Evolutionary conservation across 2,888 invertebrate genomes (phyloP).

Genomic region (Ethmia dodecea): DNA sequence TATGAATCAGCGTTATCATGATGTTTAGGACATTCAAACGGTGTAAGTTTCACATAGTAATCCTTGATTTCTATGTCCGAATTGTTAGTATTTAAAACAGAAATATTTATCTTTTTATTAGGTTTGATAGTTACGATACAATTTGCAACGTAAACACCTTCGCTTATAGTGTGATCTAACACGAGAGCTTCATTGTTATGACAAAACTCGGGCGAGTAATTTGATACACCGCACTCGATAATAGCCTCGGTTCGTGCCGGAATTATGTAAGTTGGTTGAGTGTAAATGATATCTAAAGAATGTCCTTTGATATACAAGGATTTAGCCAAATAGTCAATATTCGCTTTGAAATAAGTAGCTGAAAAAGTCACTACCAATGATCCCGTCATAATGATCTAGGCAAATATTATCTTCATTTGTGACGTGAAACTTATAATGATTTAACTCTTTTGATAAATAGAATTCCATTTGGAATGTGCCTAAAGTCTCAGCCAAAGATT

Average conservation of each 20-base stretch:
- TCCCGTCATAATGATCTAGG: background rate
- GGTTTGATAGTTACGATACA: constrained; percentile 16
- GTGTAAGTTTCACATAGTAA: constrained; percentile 1
- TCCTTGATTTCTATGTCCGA: constrained; percentile 8
- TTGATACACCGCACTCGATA: constrained; percentile 10
- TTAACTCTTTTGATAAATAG: background rate
- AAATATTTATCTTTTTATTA: constrained; percentile 14
- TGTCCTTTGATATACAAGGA: background rate
- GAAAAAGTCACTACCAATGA: background rate
- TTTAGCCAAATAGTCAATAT: constrained; percentile 2
- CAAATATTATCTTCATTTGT: background rate
- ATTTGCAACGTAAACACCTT: constrained; percentile 15
- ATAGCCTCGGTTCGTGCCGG: constrained; percentile 9
- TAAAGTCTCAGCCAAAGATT: constrained; percentile 3
- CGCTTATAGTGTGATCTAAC: constrained; percentile 9
- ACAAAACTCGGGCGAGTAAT: constrained; percentile 5
- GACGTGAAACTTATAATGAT: constrained; percentile 9
- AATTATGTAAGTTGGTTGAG: constrained; percentile 3
- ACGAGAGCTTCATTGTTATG: constrained; percentile 9
- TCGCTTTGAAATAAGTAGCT: constrained; percentile 1
- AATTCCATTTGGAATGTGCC: constrained; percentile 5
- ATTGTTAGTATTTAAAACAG: constrained; percentile 16
- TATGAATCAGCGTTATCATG: background rate
- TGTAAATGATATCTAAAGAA: constrained; percentile 1
- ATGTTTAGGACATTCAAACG: background rate